These are phyloP conservation scores for Lutraria rhynchaena DNA, from an alignment of 1,140 invertebrate genomes.

Conservation along the genomic window DNA sequence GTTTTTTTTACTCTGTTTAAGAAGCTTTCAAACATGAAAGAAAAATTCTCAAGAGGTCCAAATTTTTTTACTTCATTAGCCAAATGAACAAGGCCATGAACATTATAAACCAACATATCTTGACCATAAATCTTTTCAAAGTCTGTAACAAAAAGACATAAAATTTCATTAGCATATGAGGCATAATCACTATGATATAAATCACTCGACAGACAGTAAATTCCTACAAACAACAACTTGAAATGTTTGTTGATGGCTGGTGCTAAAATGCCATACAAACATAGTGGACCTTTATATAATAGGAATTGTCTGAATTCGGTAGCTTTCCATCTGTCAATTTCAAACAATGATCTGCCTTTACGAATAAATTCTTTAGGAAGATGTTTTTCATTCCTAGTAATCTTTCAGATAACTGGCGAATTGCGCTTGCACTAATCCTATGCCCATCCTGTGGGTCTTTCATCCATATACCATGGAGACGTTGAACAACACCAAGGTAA, in stretches of 20 bases:
- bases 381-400: no score
- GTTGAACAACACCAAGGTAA: slow-evolving; percentile 80
- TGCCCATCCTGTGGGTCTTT: slow-evolving; percentile 45
- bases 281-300: slow-evolving; percentile 79
- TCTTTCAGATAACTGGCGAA: slow-evolving; percentile 4
- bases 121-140: slow-evolving; percentile 71
- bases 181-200: slow-evolving; percentile 18
- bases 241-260: slow-evolving; percentile 79
- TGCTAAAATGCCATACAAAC: slow-evolving; percentile 71
- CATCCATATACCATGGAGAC: slow-evolving; percentile 74
- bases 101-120: slow-evolving; percentile 77
- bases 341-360: slow-evolving; percentile 77
- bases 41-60: slow-evolving; percentile 80
- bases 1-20: slow-evolving; percentile 79
- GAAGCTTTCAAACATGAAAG: slow-evolving; percentile 83
- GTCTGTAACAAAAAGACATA: slow-evolving; percentile 69
- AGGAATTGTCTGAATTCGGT: slow-evolving; percentile 82
- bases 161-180: slow-evolving; percentile 65
- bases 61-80: slow-evolving; percentile 78
- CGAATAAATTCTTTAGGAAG: slow-evolving; percentile 77
- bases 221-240: slow-evolving; percentile 70
- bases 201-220: slow-evolving; percentile 68
- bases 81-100: slow-evolving; percentile 80
- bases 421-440: no score
- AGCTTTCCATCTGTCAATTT: slow-evolving; percentile 80